Evolutionary conservation across 2,888 invertebrate genomes (phyloP).

Genomic region (Hemicrepidius hirtus): DNA sequence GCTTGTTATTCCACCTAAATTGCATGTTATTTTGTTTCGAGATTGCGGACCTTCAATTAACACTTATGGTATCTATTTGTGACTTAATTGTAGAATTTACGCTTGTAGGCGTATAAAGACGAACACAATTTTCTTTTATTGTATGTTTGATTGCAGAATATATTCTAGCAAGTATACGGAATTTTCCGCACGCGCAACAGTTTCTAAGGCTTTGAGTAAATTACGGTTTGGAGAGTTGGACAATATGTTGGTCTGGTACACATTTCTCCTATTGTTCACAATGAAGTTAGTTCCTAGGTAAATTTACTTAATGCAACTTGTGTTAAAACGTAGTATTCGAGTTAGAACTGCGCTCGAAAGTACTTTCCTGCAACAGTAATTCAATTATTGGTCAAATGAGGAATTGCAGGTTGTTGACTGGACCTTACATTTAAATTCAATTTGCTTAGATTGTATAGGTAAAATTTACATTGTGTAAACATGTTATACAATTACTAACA

Average conservation of each 20-base stretch:
- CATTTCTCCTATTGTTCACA: conserved; percentile 21
- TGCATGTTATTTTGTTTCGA: neutral
- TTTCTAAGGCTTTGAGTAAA: conserved; percentile 1
- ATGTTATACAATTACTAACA: too few relatives aligned
- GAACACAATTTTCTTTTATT: too few relatives aligned
- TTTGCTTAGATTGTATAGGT: too few relatives aligned
- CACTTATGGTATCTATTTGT: neutral
- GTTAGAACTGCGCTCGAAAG: neutral
- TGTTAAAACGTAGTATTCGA: conserved; percentile 3
- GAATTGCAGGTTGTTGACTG: neutral
- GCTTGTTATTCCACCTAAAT: conserved; percentile 15
- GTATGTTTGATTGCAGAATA: too few relatives aligned
- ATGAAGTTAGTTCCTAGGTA: conserved; percentile 28
- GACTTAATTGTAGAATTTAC: neutral
- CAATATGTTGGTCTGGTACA: conserved; percentile 20
- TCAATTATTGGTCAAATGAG: conserved; percentile 8
- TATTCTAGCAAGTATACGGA: too few relatives aligned
- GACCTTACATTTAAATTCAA: neutral
- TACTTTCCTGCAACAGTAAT: conserved; percentile 19
- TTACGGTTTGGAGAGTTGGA: conserved; percentile 9
- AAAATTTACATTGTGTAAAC: too few relatives aligned
- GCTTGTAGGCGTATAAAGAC: neutral
- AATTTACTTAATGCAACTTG: conserved; percentile 32
- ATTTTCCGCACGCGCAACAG: too few relatives aligned
- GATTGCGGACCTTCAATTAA: neutral